Base-by-base conservation (phyloP, 2,113 vertebrate genomes). In the Lamprologus tigripictilis region DNA sequence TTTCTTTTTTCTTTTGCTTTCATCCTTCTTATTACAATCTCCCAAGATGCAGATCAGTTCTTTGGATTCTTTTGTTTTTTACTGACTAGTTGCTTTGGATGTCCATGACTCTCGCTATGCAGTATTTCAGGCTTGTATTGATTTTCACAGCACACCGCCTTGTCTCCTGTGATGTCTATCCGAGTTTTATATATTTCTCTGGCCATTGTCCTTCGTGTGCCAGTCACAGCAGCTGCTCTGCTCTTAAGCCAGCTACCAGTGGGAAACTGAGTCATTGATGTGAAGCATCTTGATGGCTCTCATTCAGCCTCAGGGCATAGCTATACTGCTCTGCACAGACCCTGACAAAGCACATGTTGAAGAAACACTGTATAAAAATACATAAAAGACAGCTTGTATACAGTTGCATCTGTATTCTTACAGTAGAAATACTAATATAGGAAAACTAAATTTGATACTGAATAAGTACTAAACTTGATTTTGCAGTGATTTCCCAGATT, bases 251-350 rank as follows among this genome's bases (percentile, higher is more conserved):
- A 42, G 76, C 80, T 89, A 82, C 45, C 58, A 16, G 76, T 79
- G 82, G 83, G 23, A 33, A 81, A 81, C 63, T 33, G 51, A 9
- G 83, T 12, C 61, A 91, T 80, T 93, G 91, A 94, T 90, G 93
- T 86, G 86, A 92, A 45, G 76, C 81, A 53, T 84, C 82, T 82
- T 88, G 89, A 90, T 93, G 83, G 81, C 80, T 86, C 83, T 80
- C 82, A 42, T 78, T 89, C 85, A 68, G 87, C 90, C 87, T 51
- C 28, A 2, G 82, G 80, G 61, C 28, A 35, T 6, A 63, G 61
- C 76, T 87, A 88, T 80, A 85, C 68, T 71, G 35, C 84, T 57
- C 85, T 19, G 54, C 86, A 16, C 4, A 83, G 87, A 89, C 79
- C 80, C 8, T 26, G 55, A 86, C 87, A 82, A 53, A 49, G 80